Conservation (phyloP, 2,888 invertebrate genomes). For the Torymus aiolomorphi region DNA sequence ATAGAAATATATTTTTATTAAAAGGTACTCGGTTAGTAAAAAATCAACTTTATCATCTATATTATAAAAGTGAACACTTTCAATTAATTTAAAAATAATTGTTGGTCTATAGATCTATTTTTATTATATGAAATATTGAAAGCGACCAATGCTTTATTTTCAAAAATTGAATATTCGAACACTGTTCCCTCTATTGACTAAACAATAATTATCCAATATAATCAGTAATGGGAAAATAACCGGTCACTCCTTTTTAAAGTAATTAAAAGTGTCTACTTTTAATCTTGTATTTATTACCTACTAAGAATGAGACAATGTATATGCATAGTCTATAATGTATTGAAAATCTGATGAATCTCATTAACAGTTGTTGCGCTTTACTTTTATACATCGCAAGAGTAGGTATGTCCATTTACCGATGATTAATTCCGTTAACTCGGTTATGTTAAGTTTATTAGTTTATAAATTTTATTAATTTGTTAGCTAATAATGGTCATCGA, state of each 20-base stretch:
- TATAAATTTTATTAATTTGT: slow-evolving; percentile 55
- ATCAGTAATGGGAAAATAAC: no score
- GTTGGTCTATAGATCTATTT: not conserved
- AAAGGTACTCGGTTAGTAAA: slow-evolving; percentile 12
- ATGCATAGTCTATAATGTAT: slow-evolving; percentile 41
- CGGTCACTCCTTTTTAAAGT: slow-evolving; percentile 16
- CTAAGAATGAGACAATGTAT: slow-evolving; percentile 26
- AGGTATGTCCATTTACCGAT: slow-evolving; percentile 44
- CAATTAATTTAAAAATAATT: slow-evolving; percentile 37
- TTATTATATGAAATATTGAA: not conserved
- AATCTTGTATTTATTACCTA: slow-evolving; percentile 42
- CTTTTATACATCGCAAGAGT: slow-evolving; percentile 53
- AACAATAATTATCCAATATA: no score
- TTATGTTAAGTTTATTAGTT: slow-evolving; percentile 55
- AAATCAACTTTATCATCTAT: slow-evolving; percentile 20
- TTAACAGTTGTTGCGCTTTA: slow-evolving; percentile 51
- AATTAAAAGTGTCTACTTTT: slow-evolving; percentile 29
- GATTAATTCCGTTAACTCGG: slow-evolving; percentile 36
- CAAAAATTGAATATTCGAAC: no score
- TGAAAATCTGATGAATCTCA: slow-evolving; percentile 50
- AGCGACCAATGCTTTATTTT: no score
- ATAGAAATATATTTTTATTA: not conserved
- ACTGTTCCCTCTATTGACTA: no score
- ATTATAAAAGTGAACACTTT: slow-evolving; percentile 13
- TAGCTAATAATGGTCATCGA: slow-evolving; percentile 49